Percentiles rank a stretch among this genome's conserved stretches.
Conservation (phyloP, 2,888 invertebrate species). For the Antheraea yamamai region DNA sequence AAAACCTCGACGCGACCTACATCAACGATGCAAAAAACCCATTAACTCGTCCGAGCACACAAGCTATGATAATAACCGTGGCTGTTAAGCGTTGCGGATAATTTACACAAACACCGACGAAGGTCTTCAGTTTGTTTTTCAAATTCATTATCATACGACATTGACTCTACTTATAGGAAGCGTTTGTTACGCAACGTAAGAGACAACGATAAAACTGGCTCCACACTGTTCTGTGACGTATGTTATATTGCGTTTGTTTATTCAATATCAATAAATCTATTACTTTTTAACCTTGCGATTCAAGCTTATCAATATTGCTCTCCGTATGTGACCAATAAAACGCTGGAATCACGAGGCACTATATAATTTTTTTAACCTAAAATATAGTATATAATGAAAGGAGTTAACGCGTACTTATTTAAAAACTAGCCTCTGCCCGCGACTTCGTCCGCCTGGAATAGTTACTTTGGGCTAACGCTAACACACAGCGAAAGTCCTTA, state of each 20-base stretch:
- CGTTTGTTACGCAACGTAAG: conserved; percentile 35
- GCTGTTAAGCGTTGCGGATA: conserved; percentile 19
- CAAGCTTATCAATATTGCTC: background rate
- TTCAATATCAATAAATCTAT: background rate
- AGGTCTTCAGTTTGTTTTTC: conserved; percentile 44
- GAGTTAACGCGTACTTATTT: background rate
- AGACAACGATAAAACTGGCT: conserved; percentile 11
- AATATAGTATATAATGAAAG: background rate
- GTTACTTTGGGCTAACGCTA: too few species aligned
- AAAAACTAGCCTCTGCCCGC: too few species aligned
- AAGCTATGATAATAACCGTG: conserved; percentile 2
- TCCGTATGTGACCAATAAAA: background rate
- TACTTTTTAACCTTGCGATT: background rate
- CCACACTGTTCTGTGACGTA: background rate
- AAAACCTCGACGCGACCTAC: conserved; percentile 72
- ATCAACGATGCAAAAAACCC: conserved; percentile 64
- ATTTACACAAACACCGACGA: conserved; percentile 41
- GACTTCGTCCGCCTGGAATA: too few species aligned
- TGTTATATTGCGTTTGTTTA: background rate
- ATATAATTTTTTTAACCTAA: background rate
- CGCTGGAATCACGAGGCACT: background rate
- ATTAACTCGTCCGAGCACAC: conserved; percentile 40
- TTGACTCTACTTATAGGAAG: conserved; percentile 43
- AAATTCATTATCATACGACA: conserved; percentile 51
- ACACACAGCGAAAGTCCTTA: too few species aligned